Evolutionary conservation across 2,888 invertebrate species (phyloP), one percentile per base, ranked within the genome.

Genomic region (Oxystoma pomonae): DNA sequence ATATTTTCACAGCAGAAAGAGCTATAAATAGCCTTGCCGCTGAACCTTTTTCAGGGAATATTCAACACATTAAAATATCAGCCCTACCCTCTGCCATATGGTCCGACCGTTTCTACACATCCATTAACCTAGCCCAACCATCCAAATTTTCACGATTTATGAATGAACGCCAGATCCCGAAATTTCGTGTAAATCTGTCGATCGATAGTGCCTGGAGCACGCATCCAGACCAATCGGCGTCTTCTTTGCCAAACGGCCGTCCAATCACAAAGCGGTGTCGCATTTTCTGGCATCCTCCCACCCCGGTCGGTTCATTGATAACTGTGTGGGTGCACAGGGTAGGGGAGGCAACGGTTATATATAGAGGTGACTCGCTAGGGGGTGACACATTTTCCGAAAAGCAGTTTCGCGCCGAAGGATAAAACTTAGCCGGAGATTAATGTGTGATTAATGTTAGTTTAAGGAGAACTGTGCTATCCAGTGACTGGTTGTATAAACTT

Each of bases 291-390:
- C 67, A 69, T 70, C 72, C 77, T 78, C 78, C 77, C 75, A 76
- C 71, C 73, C 74, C 70, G 62, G 63, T 68, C 71, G 78, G 82
- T 87, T 87, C 87, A 87, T 87, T 87, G 84, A 87, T 85, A 85
- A 83, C 56, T 84, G 86, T 85, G 87, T 87, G 83, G 87, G 87
- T 84, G 85, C 67, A 71, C 65, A 65, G 64, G 62, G 62, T 80
- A 78, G 78, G 81, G 75, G 77, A 76, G 71, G 68, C 58, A 60
- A 65, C 68, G 70, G 72, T 75, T 79, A 80, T 80, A 80, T 71
- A 79, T 79, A 77, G 71, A 70, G 72, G 76, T 73, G 60, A 35
- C 7, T 20, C 18, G 12, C 50, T 59, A 68, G 73, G 72, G 72
- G 74, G 73, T 71, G 70, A 71, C 75, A 74, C 76, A 78, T 78